Evolutionary conservation across 2,797 vertebrate genomes (phyloP).

Genomic region (Hippoglossus hippoglossus): DNA sequence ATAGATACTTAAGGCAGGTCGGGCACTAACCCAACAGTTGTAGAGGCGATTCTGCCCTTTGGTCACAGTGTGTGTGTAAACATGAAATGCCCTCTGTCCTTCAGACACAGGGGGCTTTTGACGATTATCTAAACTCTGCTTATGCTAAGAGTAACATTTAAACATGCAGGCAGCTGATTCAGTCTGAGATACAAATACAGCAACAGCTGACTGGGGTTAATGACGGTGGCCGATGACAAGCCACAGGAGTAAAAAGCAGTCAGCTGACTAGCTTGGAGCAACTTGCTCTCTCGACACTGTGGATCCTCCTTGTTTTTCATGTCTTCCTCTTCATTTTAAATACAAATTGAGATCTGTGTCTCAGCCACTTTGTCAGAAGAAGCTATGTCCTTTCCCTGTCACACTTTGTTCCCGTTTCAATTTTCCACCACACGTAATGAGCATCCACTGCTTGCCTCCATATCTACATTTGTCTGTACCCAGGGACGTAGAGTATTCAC

Average conservation of each 20-base stretch:
- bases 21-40: conserved; percentile 21
- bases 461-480: conserved; percentile 31
- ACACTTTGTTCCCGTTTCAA: conserved; percentile 13
- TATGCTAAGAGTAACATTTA: conserved; percentile 63
- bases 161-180: conserved; percentile 63
- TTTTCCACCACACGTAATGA: conserved; percentile 23
- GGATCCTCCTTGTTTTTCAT: conserved; percentile 11
- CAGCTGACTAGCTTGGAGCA: conserved; percentile 59
- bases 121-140: conserved; percentile 42
- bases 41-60: conserved; percentile 63
- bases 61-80: conserved; percentile 55
- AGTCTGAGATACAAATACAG: conserved; percentile 30
- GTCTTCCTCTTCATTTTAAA: background rate
- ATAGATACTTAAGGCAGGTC: conserved; percentile 71
- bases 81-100: conserved; percentile 59
- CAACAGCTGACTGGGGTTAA: conserved; percentile 64
- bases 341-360: background rate
- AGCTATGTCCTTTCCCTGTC: background rate
- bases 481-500: conserved; percentile 40
- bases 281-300: conserved; percentile 16
- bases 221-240: conserved; percentile 40
- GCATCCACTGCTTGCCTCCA: conserved; percentile 34
- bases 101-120: conserved; percentile 43
- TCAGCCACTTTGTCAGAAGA: background rate
- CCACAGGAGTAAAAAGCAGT: conserved; percentile 34